phyloP scores from a whole-genome alignment of 2,797 vertebrate genomes.

The Sebastolobus altivelis region DNA sequence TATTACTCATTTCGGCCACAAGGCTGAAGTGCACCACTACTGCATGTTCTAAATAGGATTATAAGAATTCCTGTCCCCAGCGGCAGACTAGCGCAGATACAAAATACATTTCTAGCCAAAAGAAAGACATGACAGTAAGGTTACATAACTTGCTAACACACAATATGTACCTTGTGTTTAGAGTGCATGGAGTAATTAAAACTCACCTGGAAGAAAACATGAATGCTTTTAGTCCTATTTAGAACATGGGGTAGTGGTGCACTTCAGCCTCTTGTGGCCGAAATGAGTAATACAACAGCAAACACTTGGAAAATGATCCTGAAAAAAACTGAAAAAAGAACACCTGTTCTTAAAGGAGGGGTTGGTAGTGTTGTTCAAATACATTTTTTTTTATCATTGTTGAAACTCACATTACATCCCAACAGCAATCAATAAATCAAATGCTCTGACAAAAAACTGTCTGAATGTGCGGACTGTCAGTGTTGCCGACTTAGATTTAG shows the following conservation, averaged over 20 bases:
- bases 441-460: too few relatives aligned
- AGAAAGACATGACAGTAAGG: background rate
- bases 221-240: too few relatives aligned
- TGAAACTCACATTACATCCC: too few relatives aligned
- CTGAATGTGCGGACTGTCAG: too few relatives aligned
- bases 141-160: background rate
- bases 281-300: constrained; percentile 1
- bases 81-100: background rate
- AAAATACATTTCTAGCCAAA: background rate
- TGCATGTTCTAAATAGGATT: background rate
- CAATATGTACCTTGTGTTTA: background rate
- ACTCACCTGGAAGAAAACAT: background rate
- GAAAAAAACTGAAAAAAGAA: background rate
- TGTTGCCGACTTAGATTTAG: too few relatives aligned
- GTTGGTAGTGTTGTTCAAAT: too few relatives aligned
- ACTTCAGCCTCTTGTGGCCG: too few relatives aligned
- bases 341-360: too few relatives aligned
- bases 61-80: background rate
- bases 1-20: background rate
- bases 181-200: background rate
- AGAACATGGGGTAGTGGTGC: too few relatives aligned
- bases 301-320: background rate
- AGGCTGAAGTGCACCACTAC: background rate
- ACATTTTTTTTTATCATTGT: too few relatives aligned
- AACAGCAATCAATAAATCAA: too few relatives aligned